phyloP scores from a whole-genome alignment of 2,888 invertebrate genomes.

The Nomada lathburiana region DNA sequence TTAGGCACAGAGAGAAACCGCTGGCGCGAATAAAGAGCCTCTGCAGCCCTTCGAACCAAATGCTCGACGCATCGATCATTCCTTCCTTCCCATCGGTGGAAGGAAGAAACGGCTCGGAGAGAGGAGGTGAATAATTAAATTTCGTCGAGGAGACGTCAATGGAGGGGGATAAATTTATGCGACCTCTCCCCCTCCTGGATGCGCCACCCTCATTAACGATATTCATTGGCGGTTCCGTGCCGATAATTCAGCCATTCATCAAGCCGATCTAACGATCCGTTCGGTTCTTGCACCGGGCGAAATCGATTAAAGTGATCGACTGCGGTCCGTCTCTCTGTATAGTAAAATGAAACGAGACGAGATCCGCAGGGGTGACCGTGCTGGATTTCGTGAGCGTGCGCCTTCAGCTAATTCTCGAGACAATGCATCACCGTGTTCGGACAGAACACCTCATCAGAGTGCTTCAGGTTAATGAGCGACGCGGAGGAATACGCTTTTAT shows the following conservation, averaged over 20 bases:
- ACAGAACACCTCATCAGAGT: conserved; percentile 75
- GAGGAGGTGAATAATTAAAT: conserved; percentile 64
- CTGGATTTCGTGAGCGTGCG: conserved; percentile 52
- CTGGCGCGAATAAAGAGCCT: conserved; percentile 44
- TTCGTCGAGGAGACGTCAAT: conserved; percentile 59
- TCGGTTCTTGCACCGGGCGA: conserved; percentile 70
- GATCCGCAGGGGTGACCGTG: conserved; percentile 51
- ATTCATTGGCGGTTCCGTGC: conserved; percentile 76
- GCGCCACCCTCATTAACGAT: conserved; percentile 76
- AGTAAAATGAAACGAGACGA: conserved; percentile 40
- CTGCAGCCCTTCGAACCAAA: conserved; percentile 23
- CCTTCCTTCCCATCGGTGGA: conserved; percentile 9
- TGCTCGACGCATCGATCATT: conserved; percentile 48
- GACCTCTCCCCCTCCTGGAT: conserved; percentile 55
- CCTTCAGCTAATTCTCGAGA: conserved; percentile 72
- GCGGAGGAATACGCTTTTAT: conserved; percentile 37
- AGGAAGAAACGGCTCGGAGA: conserved; percentile 31
- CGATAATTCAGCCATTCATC: conserved; percentile 81
- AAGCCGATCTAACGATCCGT: conserved; percentile 74
- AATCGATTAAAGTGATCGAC: conserved; percentile 81
- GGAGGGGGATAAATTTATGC: conserved; percentile 71
- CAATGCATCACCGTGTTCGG: conserved; percentile 77
- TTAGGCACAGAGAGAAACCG: conserved; percentile 5
- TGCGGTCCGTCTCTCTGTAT: conserved; percentile 56
- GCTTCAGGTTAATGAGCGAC: conserved; percentile 70